Percentiles rank a stretch among this genome's conserved stretches.
phyloP scores from a whole-genome alignment of 2,113 vertebrate genomes.

The Gavialis gangeticus region DNA sequence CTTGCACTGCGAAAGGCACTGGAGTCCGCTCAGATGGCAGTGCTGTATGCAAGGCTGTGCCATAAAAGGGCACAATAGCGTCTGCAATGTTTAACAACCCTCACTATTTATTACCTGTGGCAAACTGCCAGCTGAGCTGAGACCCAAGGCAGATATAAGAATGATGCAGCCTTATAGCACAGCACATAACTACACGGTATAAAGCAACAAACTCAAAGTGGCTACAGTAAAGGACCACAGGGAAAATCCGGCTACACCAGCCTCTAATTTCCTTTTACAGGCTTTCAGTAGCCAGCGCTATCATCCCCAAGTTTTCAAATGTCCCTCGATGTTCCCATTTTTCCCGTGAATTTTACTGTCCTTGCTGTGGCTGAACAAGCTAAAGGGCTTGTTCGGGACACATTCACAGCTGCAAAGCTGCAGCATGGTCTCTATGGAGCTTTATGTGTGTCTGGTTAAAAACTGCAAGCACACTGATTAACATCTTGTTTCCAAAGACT shows the following conservation, averaged over 20 bases:
- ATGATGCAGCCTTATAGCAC: background rate
- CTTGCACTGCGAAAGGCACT: background rate
- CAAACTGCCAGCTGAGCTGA: background rate
- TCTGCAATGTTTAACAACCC: background rate
- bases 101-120: background rate
- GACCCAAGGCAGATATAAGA: background rate
- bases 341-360: background rate
- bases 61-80: background rate
- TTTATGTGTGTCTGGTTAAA: fast-evolving
- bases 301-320: fast-evolving
- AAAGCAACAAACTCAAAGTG: too few relatives aligned
- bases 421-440: too few relatives aligned
- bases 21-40: background rate
- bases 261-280: fast-evolving
- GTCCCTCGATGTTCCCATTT: background rate
- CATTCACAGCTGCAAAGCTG: fast-evolving
- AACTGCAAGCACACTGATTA: background rate
- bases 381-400: background rate
- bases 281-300: fast-evolving
- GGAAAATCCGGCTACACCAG: background rate
- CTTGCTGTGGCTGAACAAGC: too few relatives aligned
- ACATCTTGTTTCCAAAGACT: background rate
- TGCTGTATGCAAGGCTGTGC: background rate
- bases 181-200: background rate
- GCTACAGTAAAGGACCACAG: background rate